Conservation (phyloP, 2,113 vertebrate species). For the Podarcis cretensis region DNA sequence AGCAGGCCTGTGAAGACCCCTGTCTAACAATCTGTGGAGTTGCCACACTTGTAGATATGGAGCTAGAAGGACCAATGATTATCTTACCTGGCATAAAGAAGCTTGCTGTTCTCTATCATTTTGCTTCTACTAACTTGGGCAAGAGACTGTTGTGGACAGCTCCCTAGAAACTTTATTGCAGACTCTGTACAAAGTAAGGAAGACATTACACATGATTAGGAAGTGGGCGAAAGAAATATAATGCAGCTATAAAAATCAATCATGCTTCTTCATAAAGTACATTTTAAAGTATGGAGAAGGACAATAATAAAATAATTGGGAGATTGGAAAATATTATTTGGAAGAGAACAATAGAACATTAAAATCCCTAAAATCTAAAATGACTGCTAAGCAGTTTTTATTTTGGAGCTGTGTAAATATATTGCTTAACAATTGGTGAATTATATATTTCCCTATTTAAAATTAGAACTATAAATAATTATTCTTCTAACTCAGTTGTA, state of each 20-base stretch:
- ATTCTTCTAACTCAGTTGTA: not conserved
- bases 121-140: not conserved
- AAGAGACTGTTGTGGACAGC: not conserved
- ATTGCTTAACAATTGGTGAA: not conserved
- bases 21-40: no score
- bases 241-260: not conserved
- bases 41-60: not conserved
- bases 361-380: not conserved
- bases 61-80: not conserved
- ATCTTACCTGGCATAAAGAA: not conserved
- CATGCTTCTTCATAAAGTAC: not conserved
- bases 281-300: not conserved
- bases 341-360: not conserved
- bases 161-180: not conserved
- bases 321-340: not conserved
- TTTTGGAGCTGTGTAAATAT: not conserved
- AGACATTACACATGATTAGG: not conserved
- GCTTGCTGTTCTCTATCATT: not conserved
- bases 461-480: not conserved
- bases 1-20: no score
- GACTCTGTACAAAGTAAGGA: not conserved
- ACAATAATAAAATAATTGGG: no score
- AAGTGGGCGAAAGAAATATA: not conserved
- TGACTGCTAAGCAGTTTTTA: not conserved
- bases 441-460: not conserved